Conservation (phyloP, 2,113 vertebrate species). For the Ondatra zibethicus region DNA sequence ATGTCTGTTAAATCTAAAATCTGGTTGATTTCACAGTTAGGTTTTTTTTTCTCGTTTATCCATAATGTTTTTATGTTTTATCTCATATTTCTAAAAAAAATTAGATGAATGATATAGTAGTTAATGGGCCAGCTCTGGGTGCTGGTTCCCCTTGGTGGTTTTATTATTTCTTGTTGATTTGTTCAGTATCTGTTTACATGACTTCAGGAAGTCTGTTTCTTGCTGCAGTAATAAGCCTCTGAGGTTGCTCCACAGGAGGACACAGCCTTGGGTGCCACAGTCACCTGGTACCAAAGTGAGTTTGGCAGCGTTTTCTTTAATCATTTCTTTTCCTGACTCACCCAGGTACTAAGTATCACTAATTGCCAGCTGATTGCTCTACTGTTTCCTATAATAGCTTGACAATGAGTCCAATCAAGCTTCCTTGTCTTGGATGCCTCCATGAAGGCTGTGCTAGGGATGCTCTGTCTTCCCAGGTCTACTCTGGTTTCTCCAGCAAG, state of each 20-base stretch:
- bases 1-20: conserved; percentile 10
- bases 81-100: conserved; percentile 25
- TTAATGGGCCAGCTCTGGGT: neutral
- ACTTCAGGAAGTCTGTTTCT: neutral
- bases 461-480: neutral
- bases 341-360: conserved; percentile 7
- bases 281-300: neutral
- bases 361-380: conserved; percentile 7
- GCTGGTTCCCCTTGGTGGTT: neutral
- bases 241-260: neutral
- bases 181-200: neutral
- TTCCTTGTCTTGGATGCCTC: neutral
- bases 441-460: neutral
- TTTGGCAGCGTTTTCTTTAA: conserved; percentile 4
- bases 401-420: conserved; percentile 21
- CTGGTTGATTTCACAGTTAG: neutral
- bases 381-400: conserved; percentile 21
- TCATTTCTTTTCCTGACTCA: neutral
- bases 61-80: neutral
- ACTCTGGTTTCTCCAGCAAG: neutral
- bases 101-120: neutral
- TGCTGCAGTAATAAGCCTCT: neutral
- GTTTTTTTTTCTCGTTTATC: neutral
- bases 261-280: neutral
- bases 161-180: neutral